A percentile compares a stretch with the other conserved stretches of the same genome.
These are phyloP conservation scores for Drosophila imparisetae DNA, from an alignment of 2,888 invertebrate genomes.

Conservation along the genomic window DNA sequence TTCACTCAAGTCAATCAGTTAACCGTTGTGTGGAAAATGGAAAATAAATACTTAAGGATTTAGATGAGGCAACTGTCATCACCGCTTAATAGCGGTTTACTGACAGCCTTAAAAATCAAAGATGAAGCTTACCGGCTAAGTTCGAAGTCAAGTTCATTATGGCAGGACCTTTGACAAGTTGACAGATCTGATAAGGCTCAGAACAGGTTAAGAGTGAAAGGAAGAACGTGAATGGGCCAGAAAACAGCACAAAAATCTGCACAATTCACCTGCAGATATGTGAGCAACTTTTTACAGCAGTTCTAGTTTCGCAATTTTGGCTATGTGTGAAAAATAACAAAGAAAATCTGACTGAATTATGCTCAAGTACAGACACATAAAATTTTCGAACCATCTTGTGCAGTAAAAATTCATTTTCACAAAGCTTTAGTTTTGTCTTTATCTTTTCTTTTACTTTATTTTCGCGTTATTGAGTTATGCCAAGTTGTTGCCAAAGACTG, in stretches of 20 bases:
- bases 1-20: slow-evolving; percentile 17
- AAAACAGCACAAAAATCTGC: neutral
- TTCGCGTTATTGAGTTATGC: slow-evolving; percentile 9
- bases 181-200: slow-evolving; percentile 40
- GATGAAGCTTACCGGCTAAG: slow-evolving; percentile 24
- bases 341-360: neutral
- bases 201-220: neutral
- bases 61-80: slow-evolving; percentile 20
- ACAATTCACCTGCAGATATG: slow-evolving; percentile 29
- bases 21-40: slow-evolving; percentile 7
- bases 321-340: slow-evolving; percentile 19
- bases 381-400: neutral
- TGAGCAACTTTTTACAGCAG: slow-evolving; percentile 16
- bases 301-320: slow-evolving; percentile 16
- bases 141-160: slow-evolving; percentile 26
- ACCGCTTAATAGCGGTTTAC: slow-evolving; percentile 12
- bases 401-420: slow-evolving; percentile 32
- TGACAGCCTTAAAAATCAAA: slow-evolving; percentile 32
- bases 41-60: slow-evolving; percentile 16
- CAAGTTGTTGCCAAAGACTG: slow-evolving; percentile 5
- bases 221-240: neutral
- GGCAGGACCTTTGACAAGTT: slow-evolving; percentile 34
- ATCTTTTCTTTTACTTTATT: neutral
- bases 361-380: neutral
- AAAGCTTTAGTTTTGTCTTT: neutral